Evolutionary conservation across 92 coral and sea anemone species (phyloP).

Genomic region (Palythoa heliodiscus): DNA sequence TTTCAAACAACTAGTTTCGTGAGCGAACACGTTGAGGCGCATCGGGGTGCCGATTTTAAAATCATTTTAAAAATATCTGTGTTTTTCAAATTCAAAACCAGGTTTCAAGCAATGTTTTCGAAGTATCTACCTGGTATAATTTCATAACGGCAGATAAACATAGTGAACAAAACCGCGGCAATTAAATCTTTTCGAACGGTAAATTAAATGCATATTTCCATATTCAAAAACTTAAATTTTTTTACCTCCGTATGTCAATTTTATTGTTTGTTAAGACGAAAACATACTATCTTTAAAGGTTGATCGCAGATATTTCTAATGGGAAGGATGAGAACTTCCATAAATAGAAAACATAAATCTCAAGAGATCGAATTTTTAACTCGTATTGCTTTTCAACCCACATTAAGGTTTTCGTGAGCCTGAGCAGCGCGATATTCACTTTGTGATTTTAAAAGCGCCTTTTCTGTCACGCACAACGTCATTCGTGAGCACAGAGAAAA

Average conservation of each 20-base stretch:
- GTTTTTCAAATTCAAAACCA: background rate
- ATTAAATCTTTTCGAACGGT: too few relatives aligned
- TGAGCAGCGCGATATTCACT: constrained; percentile 8
- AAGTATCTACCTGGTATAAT: background rate
- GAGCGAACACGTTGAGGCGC: constrained; percentile 1
- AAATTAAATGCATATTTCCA: background rate
- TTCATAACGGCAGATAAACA: background rate
- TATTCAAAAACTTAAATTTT: background rate
- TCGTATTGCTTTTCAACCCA: constrained; percentile 1
- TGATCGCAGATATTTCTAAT: background rate
- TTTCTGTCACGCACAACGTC: constrained; percentile 35
- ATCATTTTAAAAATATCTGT: constrained; percentile 4
- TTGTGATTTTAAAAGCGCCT: constrained; percentile 3
- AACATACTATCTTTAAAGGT: background rate
- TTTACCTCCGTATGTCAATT: background rate
- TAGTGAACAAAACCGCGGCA: background rate
- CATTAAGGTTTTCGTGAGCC: constrained; percentile 1
- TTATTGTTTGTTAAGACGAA: background rate
- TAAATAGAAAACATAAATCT: constrained; percentile 22
- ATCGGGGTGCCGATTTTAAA: constrained; percentile 39
- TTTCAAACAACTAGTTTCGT: background rate
- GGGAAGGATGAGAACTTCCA: background rate
- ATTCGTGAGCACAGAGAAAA: constrained; percentile 18
- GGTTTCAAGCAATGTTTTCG: constrained; percentile 11
- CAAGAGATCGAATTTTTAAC: background rate